Base-by-base conservation (phyloP, 2,797 vertebrate genomes). In the Nannoperca obscura region DNA sequence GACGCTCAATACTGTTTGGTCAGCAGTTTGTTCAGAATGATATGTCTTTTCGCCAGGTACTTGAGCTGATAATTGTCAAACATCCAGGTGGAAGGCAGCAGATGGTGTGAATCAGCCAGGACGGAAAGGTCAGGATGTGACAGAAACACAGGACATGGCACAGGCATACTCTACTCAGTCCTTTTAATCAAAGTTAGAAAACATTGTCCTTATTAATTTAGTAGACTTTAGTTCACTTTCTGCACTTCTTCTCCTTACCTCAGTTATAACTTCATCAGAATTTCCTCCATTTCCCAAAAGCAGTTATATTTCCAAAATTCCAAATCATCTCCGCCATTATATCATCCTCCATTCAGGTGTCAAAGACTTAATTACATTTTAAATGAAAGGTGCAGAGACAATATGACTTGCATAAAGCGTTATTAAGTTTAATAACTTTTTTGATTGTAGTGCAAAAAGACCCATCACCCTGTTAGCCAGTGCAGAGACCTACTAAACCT, bases 381-480 rank as follows among this genome's bases (percentile, higher is more conserved):
- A 81, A 84, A 82, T 72, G 65, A 75, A 59, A 30, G 63, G 30
- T 49, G 62, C 65, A 34, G 57, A 60, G 62, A 40, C 58, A 67
- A 42, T 57, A 59, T 50, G 52, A 76, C 60, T 69, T 55, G 81
- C 79, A 81, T 73, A 74, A 47, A 71, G 30, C 22, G 0, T 52
- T 73, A 82, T 80, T 64, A 77, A 85, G 78, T 78, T 85, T 86
- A 88, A 90, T 85, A 65, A 62, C 58, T 78, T 76, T 84, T 74
- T 78, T 78, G 75, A 81, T 44, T 71, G 42, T 60, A n/a, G 67
- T 77, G 73, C 72, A 78, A 71, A 71, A 68, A 71, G 46, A 74
- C 71, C 50, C 12, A 53, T 62, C 76, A 76, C 55, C 79, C 49
- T 61, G 42, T 69, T 57, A 69, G 50, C 54, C 80, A 60, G 54